Percentiles rank a stretch among this genome's conserved stretches.
phyloP scores from a whole-genome alignment of 1,140 invertebrate genomes.

The Diorhabda sublineata region DNA sequence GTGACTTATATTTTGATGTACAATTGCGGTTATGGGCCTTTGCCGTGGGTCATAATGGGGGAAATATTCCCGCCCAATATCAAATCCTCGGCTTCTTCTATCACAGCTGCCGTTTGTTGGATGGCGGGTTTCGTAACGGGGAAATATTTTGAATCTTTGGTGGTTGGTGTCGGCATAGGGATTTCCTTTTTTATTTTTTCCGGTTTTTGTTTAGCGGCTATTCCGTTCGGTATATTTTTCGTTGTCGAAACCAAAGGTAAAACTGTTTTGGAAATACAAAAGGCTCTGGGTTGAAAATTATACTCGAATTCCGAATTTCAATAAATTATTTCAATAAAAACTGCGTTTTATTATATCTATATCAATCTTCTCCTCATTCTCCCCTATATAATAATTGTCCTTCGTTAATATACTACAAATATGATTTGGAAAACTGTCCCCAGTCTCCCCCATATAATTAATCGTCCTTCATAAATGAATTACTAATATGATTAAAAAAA shows the following conservation, averaged over 20 bases:
- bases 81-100: slow-evolving; percentile 68
- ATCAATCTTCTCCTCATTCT: background rate
- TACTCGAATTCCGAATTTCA: background rate
- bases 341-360: background rate
- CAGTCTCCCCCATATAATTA: background rate
- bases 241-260: slow-evolving; percentile 72
- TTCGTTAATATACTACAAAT: background rate
- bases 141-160: slow-evolving; percentile 64
- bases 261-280: slow-evolving; percentile 62
- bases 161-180: slow-evolving; percentile 58
- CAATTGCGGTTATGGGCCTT: slow-evolving; percentile 72
- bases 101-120: slow-evolving; percentile 77
- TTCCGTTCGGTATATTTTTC: slow-evolving; percentile 55
- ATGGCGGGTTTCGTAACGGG: slow-evolving; percentile 74
- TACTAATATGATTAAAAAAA: too few relatives aligned
- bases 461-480: background rate
- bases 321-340: background rate
- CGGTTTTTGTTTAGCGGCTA: slow-evolving; percentile 60
- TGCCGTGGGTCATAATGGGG: slow-evolving; percentile 81
- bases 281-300: slow-evolving; percentile 43
- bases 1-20: slow-evolving; percentile 65
- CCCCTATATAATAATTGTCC: background rate
- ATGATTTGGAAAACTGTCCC: background rate
- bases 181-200: slow-evolving; percentile 78
- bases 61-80: slow-evolving; percentile 77